These are phyloP conservation scores for Bos indicus DNA, from an alignment of 2,113 vertebrate species.

Conservation along the genomic window DNA sequence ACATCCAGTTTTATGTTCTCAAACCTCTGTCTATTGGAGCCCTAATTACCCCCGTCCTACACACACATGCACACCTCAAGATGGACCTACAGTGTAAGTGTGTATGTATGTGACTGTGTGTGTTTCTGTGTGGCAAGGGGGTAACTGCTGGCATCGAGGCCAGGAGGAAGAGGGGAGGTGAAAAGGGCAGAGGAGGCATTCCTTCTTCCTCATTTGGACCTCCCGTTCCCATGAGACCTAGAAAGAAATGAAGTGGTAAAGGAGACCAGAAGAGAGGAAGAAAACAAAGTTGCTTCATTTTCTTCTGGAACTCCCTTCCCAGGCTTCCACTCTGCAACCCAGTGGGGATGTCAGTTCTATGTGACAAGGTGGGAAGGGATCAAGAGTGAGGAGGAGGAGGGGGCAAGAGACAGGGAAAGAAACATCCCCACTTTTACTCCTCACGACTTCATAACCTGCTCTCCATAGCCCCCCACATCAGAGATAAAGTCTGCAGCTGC, in stretches of 20 bases:
- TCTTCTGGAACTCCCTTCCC: neutral
- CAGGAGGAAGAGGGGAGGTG: neutral
- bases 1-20: neutral
- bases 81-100: neutral
- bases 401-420: neutral
- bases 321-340: neutral
- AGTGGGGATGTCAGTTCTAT: neutral
- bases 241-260: neutral
- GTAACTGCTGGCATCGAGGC: neutral
- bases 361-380: neutral
- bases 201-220: neutral
- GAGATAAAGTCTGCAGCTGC: neutral
- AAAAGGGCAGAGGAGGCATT: neutral
- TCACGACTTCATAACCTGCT: neutral
- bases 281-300: neutral
- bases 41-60: neutral
- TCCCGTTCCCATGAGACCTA: neutral
- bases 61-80: neutral
- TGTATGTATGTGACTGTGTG: neutral
- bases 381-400: neutral
- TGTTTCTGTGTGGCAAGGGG: neutral
- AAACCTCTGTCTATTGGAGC: neutral
- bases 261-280: neutral
- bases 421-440: neutral
- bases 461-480: accelerated